Evolutionary conservation across 2,113 vertebrate species (phyloP), one percentile per base, ranked within the genome.

Genomic region (Apodemus speciosus): DNA sequence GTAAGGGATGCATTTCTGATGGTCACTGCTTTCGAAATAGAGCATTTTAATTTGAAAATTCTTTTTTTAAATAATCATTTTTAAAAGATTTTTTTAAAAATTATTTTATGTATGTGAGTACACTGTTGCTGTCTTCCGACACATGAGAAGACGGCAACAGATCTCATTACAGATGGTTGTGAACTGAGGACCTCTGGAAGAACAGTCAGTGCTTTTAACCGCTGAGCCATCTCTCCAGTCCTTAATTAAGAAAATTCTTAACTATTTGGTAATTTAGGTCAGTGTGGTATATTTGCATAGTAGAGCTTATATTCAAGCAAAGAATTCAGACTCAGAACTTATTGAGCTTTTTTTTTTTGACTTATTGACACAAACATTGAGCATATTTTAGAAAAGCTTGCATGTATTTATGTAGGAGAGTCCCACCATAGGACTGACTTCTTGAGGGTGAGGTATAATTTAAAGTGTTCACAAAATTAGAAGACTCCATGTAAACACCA

Each of bases 11-110:
- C 43, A 77, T 75, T 35, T 91, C 91, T 80, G 38, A 92, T 77
- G 53, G 75, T 62, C 25, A 40, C 25, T 16, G 5, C 35, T 64
- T 90, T 83, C 56, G 81, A 72, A 84, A 64, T 43, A 89, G 96
- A 95, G 53, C 46, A 85, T 72, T 92, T 89, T 46, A 87, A 89
- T 73, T 92, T 90, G 95, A 77, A 96, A 95, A 94, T 90, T 95
- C 1, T 35, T 6, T 66, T 66, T 35, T 13, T 66, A 62, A 9
- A 4, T 20, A 21, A 27, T 25, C 6, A 11, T 35, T 35, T 62
- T 62, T 27, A 3, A 62, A 66, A 64, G 43, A 46, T 46, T n/a
- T n/a, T n/a, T n/a, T 46, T 46, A 46, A 64, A 64, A 32, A 32
- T 32, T 66, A 32, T 66, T 66, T 6, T 66, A 27, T 66, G 30